Evolutionary conservation across 2,113 vertebrate genomes (phyloP), one percentile per base, ranked within the genome.

Genomic region (Myocastor coypus): DNA sequence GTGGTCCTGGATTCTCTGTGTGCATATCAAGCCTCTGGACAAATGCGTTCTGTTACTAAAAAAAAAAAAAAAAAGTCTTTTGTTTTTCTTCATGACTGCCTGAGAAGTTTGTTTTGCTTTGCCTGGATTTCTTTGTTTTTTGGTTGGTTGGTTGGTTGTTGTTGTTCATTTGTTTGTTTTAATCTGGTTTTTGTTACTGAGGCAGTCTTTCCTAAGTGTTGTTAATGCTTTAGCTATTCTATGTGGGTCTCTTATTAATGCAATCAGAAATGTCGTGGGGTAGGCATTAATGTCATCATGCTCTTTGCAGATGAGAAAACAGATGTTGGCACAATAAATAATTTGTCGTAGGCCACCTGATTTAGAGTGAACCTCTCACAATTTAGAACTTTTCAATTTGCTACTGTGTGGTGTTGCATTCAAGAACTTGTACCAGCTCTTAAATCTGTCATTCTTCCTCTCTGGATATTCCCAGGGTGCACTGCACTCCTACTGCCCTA

Each of bases 11-110:
- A 37, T 86, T 55, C 46, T 9, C 9, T n/a, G 5, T 55, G 3
- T 59, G 0, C 12, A 82, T 46, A 4, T 64, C 14, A 92, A 46
- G 13, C 7, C 12, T 83, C 37, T 50, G 14, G 7, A 80, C n/a
- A 83, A 83, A 64, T 50, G 32, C 12, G 26, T 37, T 52, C 16
- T 63, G 13, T 20, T 59, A n/a, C 4, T 28, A 78, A 83, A 88
- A 28, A 78, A 83, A 88, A 91, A 42, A 78, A 83, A 88, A 28
- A 78, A 83, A 88, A 91, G 34, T 32, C 12, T 71, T 83, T 77
- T 52, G 30, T 63, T 73, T 96, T 32, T 87, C 9, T 24, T 37
- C 5, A 19, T 3, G 0, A 24, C 17, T 61, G 4, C 55, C 46
- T 73, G 34, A 10, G 28, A 73, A 2, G 55, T 19, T 3, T 40